Percentiles rank a stretch among this genome's conserved stretches.
phyloP scores from a whole-genome alignment of 2,888 invertebrate species.

The Drosophila recens region DNA sequence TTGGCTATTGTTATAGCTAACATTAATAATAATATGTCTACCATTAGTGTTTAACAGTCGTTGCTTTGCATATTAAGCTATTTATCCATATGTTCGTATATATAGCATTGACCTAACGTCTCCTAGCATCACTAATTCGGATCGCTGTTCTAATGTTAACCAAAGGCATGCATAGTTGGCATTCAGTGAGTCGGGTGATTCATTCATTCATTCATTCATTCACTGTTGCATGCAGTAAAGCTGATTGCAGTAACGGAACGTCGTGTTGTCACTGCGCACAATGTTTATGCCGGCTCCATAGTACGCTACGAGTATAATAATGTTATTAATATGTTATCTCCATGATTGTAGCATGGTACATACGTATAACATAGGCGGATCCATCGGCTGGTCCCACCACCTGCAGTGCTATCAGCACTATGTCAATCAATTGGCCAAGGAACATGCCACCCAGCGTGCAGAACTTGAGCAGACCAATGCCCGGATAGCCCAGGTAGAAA shows the following conservation, averaged over 20 bases:
- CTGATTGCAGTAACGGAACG: slow-evolving; percentile 87
- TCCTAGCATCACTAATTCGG: slow-evolving; percentile 58
- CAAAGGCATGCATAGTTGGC: neutral
- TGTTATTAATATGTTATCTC: too few relatives aligned
- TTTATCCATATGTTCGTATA: slow-evolving; percentile 40
- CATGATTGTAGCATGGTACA: slow-evolving; percentile 5
- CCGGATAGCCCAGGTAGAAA: slow-evolving; percentile 99
- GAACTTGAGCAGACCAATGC: slow-evolving; percentile 96
- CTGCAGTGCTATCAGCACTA: slow-evolving; percentile 91
- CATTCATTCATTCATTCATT: slow-evolving; percentile 36
- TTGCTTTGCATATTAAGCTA: slow-evolving; percentile 65
- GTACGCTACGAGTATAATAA: slow-evolving; percentile 86
- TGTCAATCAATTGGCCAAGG: slow-evolving; percentile 96
- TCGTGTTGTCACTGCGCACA: slow-evolving; percentile 93
- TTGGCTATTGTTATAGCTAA: slow-evolving; percentile 37
- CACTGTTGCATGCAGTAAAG: slow-evolving; percentile 52
- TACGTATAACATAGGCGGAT: slow-evolving; percentile 94
- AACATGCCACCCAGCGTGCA: slow-evolving; percentile 99
- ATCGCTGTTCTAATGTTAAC: slow-evolving; percentile 28
- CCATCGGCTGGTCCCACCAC: slow-evolving; percentile 97
- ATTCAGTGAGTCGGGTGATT: neutral
- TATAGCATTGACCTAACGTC: slow-evolving; percentile 61
- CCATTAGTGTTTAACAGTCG: slow-evolving; percentile 65
- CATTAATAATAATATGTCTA: slow-evolving; percentile 19
- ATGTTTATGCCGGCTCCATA: slow-evolving; percentile 95